Evolutionary conservation across 1,140 invertebrate genomes (phyloP).

Genomic region (Caenorhabditis brenneri): DNA sequence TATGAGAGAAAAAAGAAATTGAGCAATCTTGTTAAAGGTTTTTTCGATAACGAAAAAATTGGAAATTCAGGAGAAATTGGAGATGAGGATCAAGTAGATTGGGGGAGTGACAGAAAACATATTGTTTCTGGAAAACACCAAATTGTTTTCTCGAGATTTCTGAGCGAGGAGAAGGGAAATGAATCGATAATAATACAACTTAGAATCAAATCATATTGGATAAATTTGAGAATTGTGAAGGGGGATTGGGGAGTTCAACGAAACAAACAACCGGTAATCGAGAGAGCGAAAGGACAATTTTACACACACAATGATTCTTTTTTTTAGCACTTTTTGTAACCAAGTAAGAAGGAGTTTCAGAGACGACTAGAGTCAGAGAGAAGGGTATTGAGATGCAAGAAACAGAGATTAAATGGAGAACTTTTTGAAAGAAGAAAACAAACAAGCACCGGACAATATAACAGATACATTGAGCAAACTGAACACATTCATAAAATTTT

Average conservation of each 20-base stretch:
- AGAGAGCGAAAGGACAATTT: background rate
- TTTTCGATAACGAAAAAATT: background rate
- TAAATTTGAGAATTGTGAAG: background rate
- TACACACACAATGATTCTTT: background rate
- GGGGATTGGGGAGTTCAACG: background rate
- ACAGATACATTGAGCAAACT: background rate
- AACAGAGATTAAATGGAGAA: background rate
- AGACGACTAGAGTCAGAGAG: constrained; percentile 11
- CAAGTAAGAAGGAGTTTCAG: background rate
- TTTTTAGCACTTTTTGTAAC: background rate
- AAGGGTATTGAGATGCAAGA: background rate
- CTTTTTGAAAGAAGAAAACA: background rate
- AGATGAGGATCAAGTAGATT: background rate
- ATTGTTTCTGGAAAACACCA: background rate
- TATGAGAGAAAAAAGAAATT: background rate
- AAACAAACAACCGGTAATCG: background rate
- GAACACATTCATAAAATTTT: background rate
- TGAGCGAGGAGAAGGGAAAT: background rate
- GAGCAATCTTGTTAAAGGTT: constrained; percentile 34
- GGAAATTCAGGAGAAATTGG: background rate
- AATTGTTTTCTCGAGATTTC: too few relatives aligned
- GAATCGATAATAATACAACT: constrained; percentile 9
- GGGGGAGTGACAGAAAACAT: background rate
- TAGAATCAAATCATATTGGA: background rate
- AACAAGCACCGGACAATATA: background rate